phyloP scores from a whole-genome alignment of 2,888 invertebrate species.

The Epirrita christyi region DNA sequence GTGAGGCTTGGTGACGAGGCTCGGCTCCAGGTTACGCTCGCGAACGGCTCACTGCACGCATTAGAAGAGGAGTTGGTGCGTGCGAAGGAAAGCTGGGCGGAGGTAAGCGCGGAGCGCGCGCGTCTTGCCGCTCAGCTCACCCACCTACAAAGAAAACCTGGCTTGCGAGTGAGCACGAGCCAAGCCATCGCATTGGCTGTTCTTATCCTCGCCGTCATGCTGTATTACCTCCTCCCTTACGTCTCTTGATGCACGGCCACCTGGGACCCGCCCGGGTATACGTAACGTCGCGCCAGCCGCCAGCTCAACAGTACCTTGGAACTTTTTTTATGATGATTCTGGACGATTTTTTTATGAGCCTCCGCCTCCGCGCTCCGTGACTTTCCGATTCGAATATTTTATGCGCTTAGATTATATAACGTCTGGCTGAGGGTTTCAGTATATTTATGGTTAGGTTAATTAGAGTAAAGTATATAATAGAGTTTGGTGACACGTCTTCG shows the following conservation, averaged over 20 bases:
- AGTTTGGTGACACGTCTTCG: constrained; percentile 50
- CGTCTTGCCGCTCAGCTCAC: constrained; percentile 84
- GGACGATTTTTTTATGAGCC: too few relatives aligned
- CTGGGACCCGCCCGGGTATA: constrained; percentile 81
- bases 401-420: constrained; percentile 46
- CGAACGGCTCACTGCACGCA: constrained; percentile 84
- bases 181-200: constrained; percentile 75
- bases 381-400: constrained; percentile 48
- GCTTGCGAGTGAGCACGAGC: constrained; percentile 81
- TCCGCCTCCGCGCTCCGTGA: constrained; percentile 43
- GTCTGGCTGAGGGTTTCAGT: constrained; percentile 46
- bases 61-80: constrained; percentile 90
- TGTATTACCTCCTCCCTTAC: constrained; percentile 86
- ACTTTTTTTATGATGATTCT: constrained; percentile 35
- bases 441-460: constrained; percentile 63
- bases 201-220: constrained; percentile 83
- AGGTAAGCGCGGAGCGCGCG: constrained; percentile 86
- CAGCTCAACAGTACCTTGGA: constrained; percentile 42
- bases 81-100: constrained; percentile 89
- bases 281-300: constrained; percentile 53
- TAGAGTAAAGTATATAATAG: constrained; percentile 52
- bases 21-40: constrained; percentile 64
- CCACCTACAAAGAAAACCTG: constrained; percentile 84
- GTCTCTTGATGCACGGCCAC: constrained; percentile 87
- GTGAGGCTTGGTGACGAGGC: constrained; percentile 62